phyloP scores from a whole-genome alignment of 2,113 vertebrate species.

The Gracilinanus agilis region DNA sequence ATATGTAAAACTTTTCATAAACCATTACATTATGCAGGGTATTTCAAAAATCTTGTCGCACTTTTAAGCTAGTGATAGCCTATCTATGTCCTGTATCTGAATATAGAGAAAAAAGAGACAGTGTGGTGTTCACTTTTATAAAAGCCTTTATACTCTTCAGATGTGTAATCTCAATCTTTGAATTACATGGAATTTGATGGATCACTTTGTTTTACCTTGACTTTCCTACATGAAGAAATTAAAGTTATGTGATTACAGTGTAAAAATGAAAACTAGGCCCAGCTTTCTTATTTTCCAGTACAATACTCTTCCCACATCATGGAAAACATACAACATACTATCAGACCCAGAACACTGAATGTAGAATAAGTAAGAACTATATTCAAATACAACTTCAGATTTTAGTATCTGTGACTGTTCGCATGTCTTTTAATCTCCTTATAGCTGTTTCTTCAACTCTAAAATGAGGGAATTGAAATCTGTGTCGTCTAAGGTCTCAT shows the following conservation, averaged over 20 bases:
- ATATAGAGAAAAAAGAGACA: background rate
- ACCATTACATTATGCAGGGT: background rate
- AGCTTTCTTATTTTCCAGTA: background rate
- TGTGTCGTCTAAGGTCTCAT: background rate
- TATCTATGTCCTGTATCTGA: background rate
- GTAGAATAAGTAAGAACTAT: background rate
- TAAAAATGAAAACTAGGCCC: fast-evolving
- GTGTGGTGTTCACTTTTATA: background rate
- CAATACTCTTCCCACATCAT: background rate
- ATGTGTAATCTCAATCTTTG: too few relatives aligned
- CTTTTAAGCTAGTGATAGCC: background rate
- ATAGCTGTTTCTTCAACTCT: background rate
- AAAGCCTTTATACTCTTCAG: too few relatives aligned
- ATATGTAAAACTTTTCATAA: too few relatives aligned
- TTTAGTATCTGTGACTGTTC: background rate
- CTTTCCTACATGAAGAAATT: conserved; percentile 11
- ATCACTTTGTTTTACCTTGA: conserved; percentile 14
- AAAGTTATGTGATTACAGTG: background rate
- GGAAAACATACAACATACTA: background rate
- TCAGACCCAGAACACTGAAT: background rate
- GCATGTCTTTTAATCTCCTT: background rate
- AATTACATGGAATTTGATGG: background rate
- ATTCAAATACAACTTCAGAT: background rate
- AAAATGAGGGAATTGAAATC: background rate
- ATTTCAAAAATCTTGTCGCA: background rate